Percentiles rank a stretch among this genome's conserved stretches.
Conservation (phyloP, 2,888 invertebrate species). For the Ctenicera cuprea region DNA sequence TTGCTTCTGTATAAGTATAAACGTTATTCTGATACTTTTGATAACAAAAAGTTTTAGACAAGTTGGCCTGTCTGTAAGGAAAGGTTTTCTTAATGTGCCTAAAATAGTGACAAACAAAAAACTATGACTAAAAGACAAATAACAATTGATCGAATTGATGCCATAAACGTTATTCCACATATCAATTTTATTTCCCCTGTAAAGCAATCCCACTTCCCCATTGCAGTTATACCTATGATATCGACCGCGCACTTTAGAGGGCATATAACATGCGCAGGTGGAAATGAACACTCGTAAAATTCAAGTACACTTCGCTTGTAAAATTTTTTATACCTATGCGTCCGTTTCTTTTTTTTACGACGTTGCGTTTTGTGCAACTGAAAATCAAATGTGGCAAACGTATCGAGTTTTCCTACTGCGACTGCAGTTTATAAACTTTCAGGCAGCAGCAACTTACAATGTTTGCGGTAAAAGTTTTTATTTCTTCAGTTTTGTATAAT, state of each 20-base stretch:
- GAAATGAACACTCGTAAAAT: slow-evolving; percentile 57
- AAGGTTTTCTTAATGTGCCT: no score
- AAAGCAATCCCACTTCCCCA: slow-evolving; percentile 46
- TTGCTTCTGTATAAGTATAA: no score
- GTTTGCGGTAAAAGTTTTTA: slow-evolving; percentile 18
- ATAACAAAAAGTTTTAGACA: no score
- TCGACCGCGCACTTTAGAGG: slow-evolving; percentile 57
- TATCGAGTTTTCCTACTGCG: slow-evolving; percentile 4
- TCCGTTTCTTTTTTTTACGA: slow-evolving; percentile 36
- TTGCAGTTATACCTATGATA: slow-evolving; percentile 59
- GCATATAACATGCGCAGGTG: slow-evolving; percentile 60
- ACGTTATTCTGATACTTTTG: no score
- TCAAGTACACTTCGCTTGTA: slow-evolving; percentile 47
- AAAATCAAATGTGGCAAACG: slow-evolving; percentile 11
- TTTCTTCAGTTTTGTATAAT: slow-evolving; percentile 2
- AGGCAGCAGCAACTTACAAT: background rate
- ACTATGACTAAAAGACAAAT: slow-evolving; percentile 11
- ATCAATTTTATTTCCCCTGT: slow-evolving; percentile 46
- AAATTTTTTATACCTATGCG: slow-evolving; percentile 47
- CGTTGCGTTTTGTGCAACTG: slow-evolving; percentile 32
- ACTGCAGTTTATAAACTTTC: slow-evolving; percentile 7
- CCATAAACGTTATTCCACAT: slow-evolving; percentile 39
- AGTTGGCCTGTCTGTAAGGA: no score
- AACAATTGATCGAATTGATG: slow-evolving; percentile 24
- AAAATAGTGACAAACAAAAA: no score